Conservation (phyloP, 2,888 invertebrate species). For the Ellobium chinense region DNA sequence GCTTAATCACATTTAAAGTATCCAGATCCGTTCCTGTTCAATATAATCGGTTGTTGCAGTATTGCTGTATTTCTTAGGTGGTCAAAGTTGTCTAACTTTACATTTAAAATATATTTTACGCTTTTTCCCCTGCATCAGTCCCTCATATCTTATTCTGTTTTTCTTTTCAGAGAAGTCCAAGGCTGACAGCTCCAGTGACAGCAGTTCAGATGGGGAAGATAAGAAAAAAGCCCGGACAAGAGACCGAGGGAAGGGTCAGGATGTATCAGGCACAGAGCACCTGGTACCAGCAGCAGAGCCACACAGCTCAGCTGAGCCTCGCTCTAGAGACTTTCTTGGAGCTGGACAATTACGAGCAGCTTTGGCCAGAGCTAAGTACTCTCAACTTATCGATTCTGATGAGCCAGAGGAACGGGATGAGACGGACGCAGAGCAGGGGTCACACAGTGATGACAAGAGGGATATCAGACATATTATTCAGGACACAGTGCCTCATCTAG, state of each 20-base stretch:
- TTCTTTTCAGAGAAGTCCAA: slow-evolving; percentile 1
- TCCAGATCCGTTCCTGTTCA: no score
- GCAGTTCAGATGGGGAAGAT: slow-evolving; percentile 12
- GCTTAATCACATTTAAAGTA: no score
- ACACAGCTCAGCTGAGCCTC: slow-evolving; percentile 24
- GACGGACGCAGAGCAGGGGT: slow-evolving; percentile 2
- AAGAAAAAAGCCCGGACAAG: slow-evolving; percentile 6
- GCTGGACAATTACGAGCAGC: slow-evolving; percentile 65
- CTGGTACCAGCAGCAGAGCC: not conserved
- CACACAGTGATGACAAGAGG: slow-evolving; percentile 28
- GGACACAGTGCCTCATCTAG: slow-evolving; percentile 39
- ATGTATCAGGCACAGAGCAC: not conserved
- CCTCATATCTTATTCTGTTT: not conserved
- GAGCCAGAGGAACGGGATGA: slow-evolving; percentile 69
- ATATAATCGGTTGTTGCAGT: no score
- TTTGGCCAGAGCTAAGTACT: slow-evolving; percentile 84
- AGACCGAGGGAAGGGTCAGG: slow-evolving; percentile 27
- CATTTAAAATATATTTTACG: not conserved
- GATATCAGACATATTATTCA: slow-evolving; percentile 38
- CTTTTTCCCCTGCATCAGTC: not conserved
- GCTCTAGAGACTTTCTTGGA: slow-evolving; percentile 51
- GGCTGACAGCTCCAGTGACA: not conserved
- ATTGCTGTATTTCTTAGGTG: no score
- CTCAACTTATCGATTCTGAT: slow-evolving; percentile 83
- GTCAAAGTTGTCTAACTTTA: no score